Percentiles rank a stretch among this genome's conserved stretches.
Conservation (phyloP, 2,113 vertebrate genomes). For the Scomber colias region DNA sequence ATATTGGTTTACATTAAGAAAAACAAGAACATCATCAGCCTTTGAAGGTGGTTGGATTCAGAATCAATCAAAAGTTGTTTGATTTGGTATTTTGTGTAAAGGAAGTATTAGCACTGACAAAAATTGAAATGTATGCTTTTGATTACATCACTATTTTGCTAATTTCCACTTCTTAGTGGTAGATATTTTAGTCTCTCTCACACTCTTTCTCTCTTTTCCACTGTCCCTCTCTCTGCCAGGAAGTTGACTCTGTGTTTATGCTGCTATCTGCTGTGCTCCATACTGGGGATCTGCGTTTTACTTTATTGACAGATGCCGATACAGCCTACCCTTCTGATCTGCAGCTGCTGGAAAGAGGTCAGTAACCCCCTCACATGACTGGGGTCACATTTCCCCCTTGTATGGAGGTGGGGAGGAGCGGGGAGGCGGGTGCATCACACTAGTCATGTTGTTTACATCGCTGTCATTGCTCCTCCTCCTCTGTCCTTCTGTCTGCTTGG, state of each 20-base stretch:
- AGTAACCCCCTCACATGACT: conserved; percentile 67
- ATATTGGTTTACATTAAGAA: neutral
- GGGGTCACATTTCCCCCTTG: conserved; percentile 14
- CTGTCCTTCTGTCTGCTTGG: conserved; percentile 26
- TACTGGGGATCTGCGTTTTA: conserved; percentile 92
- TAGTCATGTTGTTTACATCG: conserved; percentile 60
- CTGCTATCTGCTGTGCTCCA: conserved; percentile 92
- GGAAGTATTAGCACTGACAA: neutral
- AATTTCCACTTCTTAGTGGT: neutral
- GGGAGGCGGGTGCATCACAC: conserved; percentile 20
- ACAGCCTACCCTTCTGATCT: conserved; percentile 90
- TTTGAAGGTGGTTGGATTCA: neutral
- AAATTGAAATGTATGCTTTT: neutral
- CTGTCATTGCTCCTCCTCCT: conserved; percentile 3
- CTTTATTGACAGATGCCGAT: conserved; percentile 85
- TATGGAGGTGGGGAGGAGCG: neutral
- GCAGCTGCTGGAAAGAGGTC: conserved; percentile 94
- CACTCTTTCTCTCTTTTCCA: neutral
- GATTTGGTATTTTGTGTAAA: neutral
- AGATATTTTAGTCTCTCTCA: neutral
- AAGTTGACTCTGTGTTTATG: conserved; percentile 92
- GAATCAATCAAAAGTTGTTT: neutral
- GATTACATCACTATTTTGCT: too few species aligned
- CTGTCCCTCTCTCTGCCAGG: conserved; percentile 77
- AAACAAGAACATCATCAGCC: neutral